Percentiles rank a stretch among this genome's conserved stretches.
Conservation (phyloP, 2,797 vertebrate species). For the Galago senegalensis region DNA sequence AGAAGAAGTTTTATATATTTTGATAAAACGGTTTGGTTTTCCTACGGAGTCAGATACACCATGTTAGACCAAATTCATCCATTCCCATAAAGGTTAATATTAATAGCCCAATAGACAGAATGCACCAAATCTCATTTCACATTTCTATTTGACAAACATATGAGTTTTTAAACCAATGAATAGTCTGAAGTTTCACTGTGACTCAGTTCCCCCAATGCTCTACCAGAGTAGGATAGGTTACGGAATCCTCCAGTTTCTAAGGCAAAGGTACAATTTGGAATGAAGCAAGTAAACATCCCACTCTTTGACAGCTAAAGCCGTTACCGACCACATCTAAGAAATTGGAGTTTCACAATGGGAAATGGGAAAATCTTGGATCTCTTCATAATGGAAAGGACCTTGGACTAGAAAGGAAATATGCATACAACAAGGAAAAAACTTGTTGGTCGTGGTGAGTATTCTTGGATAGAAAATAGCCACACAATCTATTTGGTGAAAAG, state of each 20-base stretch:
- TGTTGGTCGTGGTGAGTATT: neutral
- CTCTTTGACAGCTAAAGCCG: conserved; percentile 41
- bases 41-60: conserved; percentile 1
- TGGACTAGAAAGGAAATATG: conserved; percentile 41
- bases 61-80: neutral
- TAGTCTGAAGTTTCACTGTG: conserved; percentile 52
- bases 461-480: neutral
- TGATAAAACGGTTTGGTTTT: conserved; percentile 63
- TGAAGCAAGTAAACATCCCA: neutral
- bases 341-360: conserved; percentile 59
- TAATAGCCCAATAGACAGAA: neutral
- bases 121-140: neutral
- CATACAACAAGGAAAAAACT: neutral
- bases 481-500: neutral
- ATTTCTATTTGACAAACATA: conserved; percentile 46
- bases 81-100: neutral
- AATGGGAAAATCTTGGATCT: conserved; percentile 20
- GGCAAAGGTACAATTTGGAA: neutral
- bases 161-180: conserved; percentile 31
- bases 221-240: conserved; percentile 57
- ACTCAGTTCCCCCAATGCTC: conserved; percentile 41
- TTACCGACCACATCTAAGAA: conserved; percentile 59
- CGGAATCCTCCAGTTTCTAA: conserved; percentile 37
- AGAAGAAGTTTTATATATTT: conserved; percentile 51
- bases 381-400: neutral